Evolutionary conservation across 2,113 vertebrate species (phyloP).

Genomic region (Stomatorhinus ivindoensis): DNA sequence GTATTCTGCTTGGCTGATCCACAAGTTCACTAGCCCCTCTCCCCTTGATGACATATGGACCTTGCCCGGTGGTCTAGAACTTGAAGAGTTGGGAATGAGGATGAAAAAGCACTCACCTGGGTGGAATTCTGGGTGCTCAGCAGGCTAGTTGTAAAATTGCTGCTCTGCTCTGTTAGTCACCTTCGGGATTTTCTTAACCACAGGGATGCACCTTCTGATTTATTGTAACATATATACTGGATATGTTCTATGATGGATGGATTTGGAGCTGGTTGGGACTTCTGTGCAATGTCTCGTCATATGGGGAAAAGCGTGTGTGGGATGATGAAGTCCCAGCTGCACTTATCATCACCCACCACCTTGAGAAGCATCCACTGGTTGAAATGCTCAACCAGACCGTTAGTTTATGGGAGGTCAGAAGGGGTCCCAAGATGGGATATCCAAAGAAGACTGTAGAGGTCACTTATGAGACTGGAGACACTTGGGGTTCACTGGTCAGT

Average conservation of each 20-base stretch:
- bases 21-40: neutral
- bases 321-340: neutral
- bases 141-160: neutral
- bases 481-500: neutral
- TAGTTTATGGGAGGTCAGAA: neutral
- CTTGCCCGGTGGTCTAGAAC: neutral
- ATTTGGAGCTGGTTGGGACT: neutral
- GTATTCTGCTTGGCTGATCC: neutral
- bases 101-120: neutral
- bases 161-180: neutral
- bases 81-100: neutral
- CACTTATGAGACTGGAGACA: neutral
- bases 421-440: neutral
- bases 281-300: neutral
- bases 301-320: neutral
- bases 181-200: neutral
- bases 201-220: neutral
- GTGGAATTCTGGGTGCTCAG: neutral
- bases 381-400: neutral
- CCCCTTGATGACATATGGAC: neutral
- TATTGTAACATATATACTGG: neutral
- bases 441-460: neutral
- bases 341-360: neutral
- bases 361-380: neutral
- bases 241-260: neutral